Evolutionary conservation across 2,888 invertebrate genomes (phyloP), one percentile per base, ranked within the genome.

Genomic region (Hydrotaea cyrtoneurina): DNA sequence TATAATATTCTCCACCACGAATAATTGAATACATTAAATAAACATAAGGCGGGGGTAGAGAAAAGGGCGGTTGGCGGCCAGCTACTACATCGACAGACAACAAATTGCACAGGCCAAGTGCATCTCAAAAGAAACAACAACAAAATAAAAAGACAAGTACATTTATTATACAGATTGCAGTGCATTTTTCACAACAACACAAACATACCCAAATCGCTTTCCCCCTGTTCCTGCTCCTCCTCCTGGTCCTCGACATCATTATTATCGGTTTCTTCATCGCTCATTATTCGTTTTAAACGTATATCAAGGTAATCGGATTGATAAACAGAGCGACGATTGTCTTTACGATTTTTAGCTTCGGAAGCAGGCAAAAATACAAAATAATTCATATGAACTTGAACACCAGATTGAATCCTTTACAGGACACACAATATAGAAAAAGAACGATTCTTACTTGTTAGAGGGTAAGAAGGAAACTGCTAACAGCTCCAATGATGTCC

Each of bases 311-410:
- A 90, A 23, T 88, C 87, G 15, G 91, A 90, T 72, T 90, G 86
- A 86, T 90, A 90, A 57, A 90, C 88, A 19, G 89, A 89, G 55
- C 88, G 88, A 43, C 76, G 79, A 69, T 84, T 81, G 77, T 87
- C 86, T 72, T 59, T 88, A 31, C 10, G 71, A 69, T 87, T 84
- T 78, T 69, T 88, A 7, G 87, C 87, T 81, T 89, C 72, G 26
- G 90, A 91, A 66, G 88, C 89, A 78, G 90, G 89, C 83, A 90
- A 86, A 87, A 91, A 90, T 66, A 91, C 90, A 84, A 90, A 89
- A 74, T 90, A 83, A 86, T 89, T 88, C 90, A 90, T 90, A 19
- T 55, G 19, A 80, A 57, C 50, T 76, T 78, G 0, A n/a, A 80
- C 2, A 76, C 2, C 36, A 1, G 17, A 69, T 31, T 15, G 0